Conservation (phyloP, 2,888 invertebrate species). For the Lithophane socia region DNA sequence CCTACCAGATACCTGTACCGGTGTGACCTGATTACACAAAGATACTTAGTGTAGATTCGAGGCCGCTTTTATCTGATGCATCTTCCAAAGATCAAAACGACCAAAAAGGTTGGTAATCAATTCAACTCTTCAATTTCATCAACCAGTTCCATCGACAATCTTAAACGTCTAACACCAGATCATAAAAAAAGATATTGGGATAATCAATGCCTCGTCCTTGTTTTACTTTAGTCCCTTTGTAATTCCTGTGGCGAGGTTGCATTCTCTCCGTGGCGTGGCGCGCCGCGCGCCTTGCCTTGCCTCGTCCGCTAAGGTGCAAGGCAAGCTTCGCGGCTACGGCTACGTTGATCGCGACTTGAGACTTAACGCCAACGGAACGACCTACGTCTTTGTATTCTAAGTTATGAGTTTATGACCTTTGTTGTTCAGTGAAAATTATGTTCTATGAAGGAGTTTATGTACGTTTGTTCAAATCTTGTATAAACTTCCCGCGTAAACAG, state of each 20-base stretch:
- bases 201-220: slow-evolving; percentile 85
- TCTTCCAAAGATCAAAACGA: slow-evolving; percentile 6
- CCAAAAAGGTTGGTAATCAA: slow-evolving; percentile 27
- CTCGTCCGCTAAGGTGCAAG: slow-evolving; percentile 61
- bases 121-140: slow-evolving; percentile 39
- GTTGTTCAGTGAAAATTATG: slow-evolving; percentile 22
- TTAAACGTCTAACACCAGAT: slow-evolving; percentile 66
- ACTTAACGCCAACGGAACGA: slow-evolving; percentile 51
- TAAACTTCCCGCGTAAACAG: slow-evolving; percentile 53
- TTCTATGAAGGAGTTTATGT: slow-evolving; percentile 6
- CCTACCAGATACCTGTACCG: slow-evolving; percentile 14
- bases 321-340: slow-evolving; percentile 49
- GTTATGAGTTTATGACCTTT: slow-evolving; percentile 43
- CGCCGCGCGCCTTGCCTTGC: slow-evolving; percentile 67
- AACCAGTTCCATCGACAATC: slow-evolving; percentile 64
- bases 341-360: slow-evolving; percentile 55
- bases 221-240: slow-evolving; percentile 84
- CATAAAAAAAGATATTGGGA: slow-evolving; percentile 75
- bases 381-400: slow-evolving; percentile 60
- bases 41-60: slow-evolving; percentile 7
- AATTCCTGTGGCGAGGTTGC: slow-evolving; percentile 84
- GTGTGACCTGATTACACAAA: slow-evolving; percentile 19
- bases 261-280: slow-evolving; percentile 79
- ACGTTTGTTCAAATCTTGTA: slow-evolving; percentile 12
- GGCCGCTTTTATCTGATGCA: slow-evolving; percentile 1